Conservation (phyloP, 1,140 invertebrate species). For the Caenorhabditis latens region DNA sequence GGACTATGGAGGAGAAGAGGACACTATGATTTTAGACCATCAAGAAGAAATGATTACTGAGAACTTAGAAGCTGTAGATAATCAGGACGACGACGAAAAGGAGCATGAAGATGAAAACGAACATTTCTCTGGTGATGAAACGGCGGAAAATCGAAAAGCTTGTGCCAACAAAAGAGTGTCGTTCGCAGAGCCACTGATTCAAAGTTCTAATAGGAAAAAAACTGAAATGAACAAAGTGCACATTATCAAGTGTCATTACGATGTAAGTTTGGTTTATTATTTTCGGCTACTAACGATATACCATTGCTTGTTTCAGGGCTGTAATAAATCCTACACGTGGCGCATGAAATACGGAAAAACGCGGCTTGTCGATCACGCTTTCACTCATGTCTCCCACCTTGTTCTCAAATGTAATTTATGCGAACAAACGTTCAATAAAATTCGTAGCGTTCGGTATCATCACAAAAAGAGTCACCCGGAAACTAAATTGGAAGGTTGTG, state of each 20-base stretch:
- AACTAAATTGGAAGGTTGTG: neutral
- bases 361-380: slow-evolving; percentile 21
- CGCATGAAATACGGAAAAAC: slow-evolving; percentile 12
- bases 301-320: neutral
- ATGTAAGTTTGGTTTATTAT: neutral
- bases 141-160: neutral
- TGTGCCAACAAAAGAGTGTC: neutral
- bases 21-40: too few species aligned
- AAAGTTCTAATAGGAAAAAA: neutral
- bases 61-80: too few species aligned
- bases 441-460: neutral
- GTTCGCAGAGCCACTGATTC: neutral
- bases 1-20: too few species aligned
- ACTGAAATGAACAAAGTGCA: neutral
- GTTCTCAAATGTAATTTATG: neutral
- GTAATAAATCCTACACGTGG: slow-evolving; percentile 7
- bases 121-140: too few species aligned
- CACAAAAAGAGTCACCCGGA: slow-evolving; percentile 10
- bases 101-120: too few species aligned
- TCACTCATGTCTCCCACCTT: neutral
- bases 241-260: neutral
- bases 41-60: too few species aligned
- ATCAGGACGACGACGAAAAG: too few species aligned
- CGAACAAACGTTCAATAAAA: slow-evolving; percentile 15
- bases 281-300: neutral